Base-by-base conservation (phyloP, 2,888 invertebrate genomes). In the Geotrupes spiniger region DNA sequence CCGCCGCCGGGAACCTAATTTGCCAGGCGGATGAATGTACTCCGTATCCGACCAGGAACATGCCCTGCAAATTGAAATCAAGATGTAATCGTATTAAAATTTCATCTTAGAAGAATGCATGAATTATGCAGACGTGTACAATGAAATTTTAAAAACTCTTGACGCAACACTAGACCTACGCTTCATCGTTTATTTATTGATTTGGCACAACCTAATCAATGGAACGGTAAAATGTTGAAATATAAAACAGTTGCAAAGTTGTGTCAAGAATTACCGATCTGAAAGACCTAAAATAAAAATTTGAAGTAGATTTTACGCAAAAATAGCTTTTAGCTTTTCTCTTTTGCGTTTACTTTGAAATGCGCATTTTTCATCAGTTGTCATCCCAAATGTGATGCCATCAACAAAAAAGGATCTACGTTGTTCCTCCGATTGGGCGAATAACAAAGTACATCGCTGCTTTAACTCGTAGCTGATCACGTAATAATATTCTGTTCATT, bases 11-110 rank as follows among this genome's bases (percentile, higher is more conserved):
- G 26, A 73, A 44, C 29, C 71, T 56, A 15, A 74, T 66, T 57
- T 73, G 72, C 74, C 74, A 74, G 5, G 69, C 70, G 1, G 71
- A 69, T 6, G 73, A 73, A 43, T 73, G 73, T 1, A 72, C 71
- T 9, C 73, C 74, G 53, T 64, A 72, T 2, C 73, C 73, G 2
- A 72, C 70, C 21, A 73, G 55, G 52, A 68, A 74, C 62, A 70
- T 64, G 2, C 73, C 73, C 74, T 74, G 49, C 56, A 66, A 64
- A 31, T 15, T 26, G 12, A 6, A 12, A 40, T 9, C 6, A 38
- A 26, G 10, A 36, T 14, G 17, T 12, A 28, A 5, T 28, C 29
- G 31, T 31, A 8, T 14, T 14, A 27, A 9, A 12, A 28, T 15
- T 6, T 26, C 2, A 28, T 28, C 14, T 6, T 4, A 29, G 12